These are phyloP conservation scores for Drosophila melanosoma DNA, from an alignment of 2,888 invertebrate species.

Conservation along the genomic window DNA sequence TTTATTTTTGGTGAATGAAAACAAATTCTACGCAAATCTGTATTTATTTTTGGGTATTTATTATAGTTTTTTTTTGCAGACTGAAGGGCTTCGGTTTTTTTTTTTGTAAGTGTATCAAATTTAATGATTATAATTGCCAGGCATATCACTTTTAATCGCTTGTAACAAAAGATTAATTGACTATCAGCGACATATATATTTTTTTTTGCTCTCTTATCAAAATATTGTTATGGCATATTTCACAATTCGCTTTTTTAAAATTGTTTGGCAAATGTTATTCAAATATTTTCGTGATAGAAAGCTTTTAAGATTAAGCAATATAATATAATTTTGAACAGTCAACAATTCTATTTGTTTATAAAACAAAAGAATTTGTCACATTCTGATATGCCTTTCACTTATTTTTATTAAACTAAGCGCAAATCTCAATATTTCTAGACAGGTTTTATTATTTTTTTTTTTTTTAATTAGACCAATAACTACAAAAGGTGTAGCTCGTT, in stretches of 20 bases:
- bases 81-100: constrained; percentile 15
- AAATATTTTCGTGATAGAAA: neutral
- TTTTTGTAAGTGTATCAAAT: neutral
- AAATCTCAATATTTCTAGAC: constrained; percentile 5
- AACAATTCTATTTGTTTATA: neutral
- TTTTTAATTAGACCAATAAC: neutral
- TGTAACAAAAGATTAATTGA: neutral
- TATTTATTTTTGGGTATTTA: constrained; percentile 5
- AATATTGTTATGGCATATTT: neutral
- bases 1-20: constrained; percentile 35
- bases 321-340: neutral
- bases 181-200: neutral
- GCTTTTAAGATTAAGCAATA: neutral
- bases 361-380: neutral
- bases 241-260: neutral
- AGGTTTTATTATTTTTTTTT: neutral
- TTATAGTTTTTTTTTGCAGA: constrained; percentile 29
- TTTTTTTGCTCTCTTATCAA: neutral
- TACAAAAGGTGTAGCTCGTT: constrained; percentile 18
- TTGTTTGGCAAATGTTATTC: neutral
- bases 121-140: neutral
- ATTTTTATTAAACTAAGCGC: neutral
- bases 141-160: neutral
- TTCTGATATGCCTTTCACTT: neutral
- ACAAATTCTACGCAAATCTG: neutral